Conservation (phyloP, 2,888 invertebrate species). For the Pinctada fucata region DNA sequence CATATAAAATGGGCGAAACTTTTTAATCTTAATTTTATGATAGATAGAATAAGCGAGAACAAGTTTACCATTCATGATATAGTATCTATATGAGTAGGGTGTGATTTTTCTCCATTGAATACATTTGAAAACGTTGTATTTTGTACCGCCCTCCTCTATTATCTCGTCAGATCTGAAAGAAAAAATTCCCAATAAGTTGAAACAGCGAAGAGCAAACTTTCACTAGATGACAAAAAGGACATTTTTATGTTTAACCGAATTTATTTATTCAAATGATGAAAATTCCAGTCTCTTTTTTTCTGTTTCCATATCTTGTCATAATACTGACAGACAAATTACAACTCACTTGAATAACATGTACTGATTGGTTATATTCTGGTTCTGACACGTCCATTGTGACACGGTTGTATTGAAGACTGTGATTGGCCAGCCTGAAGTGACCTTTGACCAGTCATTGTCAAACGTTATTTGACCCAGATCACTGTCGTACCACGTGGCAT, state of each 20-base stretch:
- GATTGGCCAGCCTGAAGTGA: conserved; percentile 17
- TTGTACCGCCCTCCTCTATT: conserved; percentile 14
- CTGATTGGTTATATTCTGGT: conserved; percentile 3
- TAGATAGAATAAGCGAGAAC: too few species aligned
- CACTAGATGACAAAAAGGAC: background rate
- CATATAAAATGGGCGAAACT: too few species aligned
- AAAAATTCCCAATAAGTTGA: background rate
- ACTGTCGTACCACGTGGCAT: conserved; percentile 32
- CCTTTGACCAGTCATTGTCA: background rate
- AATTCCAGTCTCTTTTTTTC: too few species aligned
- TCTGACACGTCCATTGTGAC: conserved; percentile 19
- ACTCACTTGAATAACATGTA: conserved; percentile 24
- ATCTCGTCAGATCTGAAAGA: conserved; percentile 24
- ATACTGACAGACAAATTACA: background rate
- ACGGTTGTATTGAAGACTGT: conserved; percentile 8
- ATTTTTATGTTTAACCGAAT: background rate
- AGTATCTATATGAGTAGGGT: conserved; percentile 32
- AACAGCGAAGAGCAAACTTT: background rate
- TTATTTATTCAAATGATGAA: too few species aligned
- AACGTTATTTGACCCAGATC: conserved; percentile 13
- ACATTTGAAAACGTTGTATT: conserved; percentile 30
- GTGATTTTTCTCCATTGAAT: conserved; percentile 36
- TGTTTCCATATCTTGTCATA: background rate
- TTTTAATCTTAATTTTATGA: too few species aligned
- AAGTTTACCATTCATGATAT: conserved; percentile 31